Conservation (phyloP, 1,140 invertebrate genomes). For the Dendroctonus ponderosae region DNA sequence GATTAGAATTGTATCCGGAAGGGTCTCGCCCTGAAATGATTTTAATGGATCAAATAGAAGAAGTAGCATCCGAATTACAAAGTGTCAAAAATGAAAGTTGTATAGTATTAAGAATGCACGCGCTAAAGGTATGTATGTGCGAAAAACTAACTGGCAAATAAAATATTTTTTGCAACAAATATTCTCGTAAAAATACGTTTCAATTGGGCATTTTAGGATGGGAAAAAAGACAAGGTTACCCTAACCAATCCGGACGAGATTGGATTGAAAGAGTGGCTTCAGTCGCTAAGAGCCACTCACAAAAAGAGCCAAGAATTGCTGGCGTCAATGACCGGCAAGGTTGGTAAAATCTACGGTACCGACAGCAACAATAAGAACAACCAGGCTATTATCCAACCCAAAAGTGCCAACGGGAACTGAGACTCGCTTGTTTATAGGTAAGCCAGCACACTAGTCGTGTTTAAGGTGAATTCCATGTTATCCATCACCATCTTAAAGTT, state of each 20-base stretch:
- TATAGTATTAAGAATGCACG: constrained; percentile 84
- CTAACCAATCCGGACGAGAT: constrained; percentile 78
- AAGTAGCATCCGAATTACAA: constrained; percentile 81
- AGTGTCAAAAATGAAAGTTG: constrained; percentile 91
- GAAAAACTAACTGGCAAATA: neutral
- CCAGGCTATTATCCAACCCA: constrained; percentile 52
- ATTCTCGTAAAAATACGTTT: neutral
- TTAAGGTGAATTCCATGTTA: too few species aligned
- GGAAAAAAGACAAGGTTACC: constrained; percentile 33
- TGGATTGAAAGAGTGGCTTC: constrained; percentile 92
- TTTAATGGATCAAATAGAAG: constrained; percentile 92
- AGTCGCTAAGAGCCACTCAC: constrained; percentile 85
- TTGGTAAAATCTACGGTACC: constrained; percentile 94
- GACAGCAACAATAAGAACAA: constrained; percentile 52
- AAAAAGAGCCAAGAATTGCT: constrained; percentile 90
- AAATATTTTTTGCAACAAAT: neutral
- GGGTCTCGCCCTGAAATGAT: constrained; percentile 91
- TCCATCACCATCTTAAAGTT: too few species aligned
- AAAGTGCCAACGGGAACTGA: constrained; percentile 59
- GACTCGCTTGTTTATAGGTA: constrained; percentile 19
- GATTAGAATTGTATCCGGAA: constrained; percentile 89
- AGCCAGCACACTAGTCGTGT: too few species aligned
- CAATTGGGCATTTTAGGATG: constrained; percentile 11
- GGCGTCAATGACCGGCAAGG: constrained; percentile 92
- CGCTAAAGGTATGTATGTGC: constrained; percentile 69